Evolutionary conservation across 2,797 vertebrate species (phyloP), one percentile per base, ranked within the genome.

Genomic region (Cyclopterus lumpus): DNA sequence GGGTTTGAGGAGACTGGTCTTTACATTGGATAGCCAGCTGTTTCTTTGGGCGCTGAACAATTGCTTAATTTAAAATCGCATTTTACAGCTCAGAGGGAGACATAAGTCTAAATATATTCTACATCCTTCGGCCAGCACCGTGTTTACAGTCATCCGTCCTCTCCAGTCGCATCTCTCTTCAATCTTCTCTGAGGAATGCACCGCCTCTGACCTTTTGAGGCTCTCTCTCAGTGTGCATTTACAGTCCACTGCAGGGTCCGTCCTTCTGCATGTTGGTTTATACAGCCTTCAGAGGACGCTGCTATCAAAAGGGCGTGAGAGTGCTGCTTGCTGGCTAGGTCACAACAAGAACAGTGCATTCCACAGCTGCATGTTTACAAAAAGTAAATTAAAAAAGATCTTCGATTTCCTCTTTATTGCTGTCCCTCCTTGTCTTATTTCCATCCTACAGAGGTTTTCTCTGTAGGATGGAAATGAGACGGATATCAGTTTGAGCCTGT

Each of bases 261-360:
- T 90, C 80, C 86, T 84, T 81, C 88, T 66, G 74, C 81, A 61
- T 58, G 64, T 79, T 74, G 81, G 71, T 73, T 86, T 77, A 71
- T 55, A 75, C 9, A 0, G 81, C 77, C 81, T 22, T 73, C 38
- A 75, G 87, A 85, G 74, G 84, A 58, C 46, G 74, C 70, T 78
- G 81, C 91, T 87, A 82, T 82, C 86, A 87, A 85, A n/a, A 91
- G 93, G 88, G 87, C 89, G 79, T 91, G 91, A 86, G 90, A 92
- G 75, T 84, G 85, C 79, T 60, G 79, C 77, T 63, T 48, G 67
- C 74, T 88, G 80, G 79, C 85, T 79, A 42, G 71, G 74, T 81
- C 86, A 84, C 59, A 55, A 79, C 61, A 55, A 74, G 76, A 86
- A 77, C 40, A 66, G 73, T 70, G 81, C 61, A 79, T 85, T 81